phyloP scores from a whole-genome alignment of 2,888 invertebrate genomes.

The Brassicogethes aeneus region DNA sequence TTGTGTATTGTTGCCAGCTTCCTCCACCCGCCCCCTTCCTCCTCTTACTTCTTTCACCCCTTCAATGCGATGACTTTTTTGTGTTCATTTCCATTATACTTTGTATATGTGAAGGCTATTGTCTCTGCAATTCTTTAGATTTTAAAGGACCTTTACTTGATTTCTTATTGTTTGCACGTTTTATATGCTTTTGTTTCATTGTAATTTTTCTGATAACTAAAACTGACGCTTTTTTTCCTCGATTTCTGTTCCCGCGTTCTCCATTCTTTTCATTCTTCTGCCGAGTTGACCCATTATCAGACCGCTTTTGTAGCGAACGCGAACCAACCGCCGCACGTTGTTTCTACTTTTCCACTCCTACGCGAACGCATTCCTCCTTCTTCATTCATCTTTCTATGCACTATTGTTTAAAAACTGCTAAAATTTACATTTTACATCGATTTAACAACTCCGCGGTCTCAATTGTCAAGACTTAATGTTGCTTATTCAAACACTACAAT shows the following conservation, averaged over 20 bases:
- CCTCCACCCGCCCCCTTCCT: slow-evolving; percentile 14
- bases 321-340: too few species aligned
- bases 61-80: slow-evolving; percentile 29
- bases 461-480: too few species aligned
- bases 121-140: slow-evolving; percentile 24
- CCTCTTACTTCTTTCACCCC: slow-evolving; percentile 5
- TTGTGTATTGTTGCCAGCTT: slow-evolving; percentile 34
- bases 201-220: slow-evolving; percentile 18
- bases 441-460: too few species aligned
- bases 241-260: background rate
- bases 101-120: slow-evolving; percentile 30
- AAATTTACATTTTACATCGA: too few species aligned
- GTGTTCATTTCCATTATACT: slow-evolving; percentile 31
- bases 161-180: slow-evolving; percentile 25
- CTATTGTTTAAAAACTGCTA: too few species aligned
- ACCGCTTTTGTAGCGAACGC: slow-evolving; percentile 15
- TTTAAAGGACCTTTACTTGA: slow-evolving; percentile 28
- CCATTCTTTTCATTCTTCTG: too few species aligned
- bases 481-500: too few species aligned
- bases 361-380: too few species aligned
- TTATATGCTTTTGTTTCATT: slow-evolving; percentile 21
- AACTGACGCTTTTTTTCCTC: background rate
- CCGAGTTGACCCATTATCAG: slow-evolving; percentile 11
- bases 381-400: too few species aligned
- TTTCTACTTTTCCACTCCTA: too few species aligned